Evolutionary conservation across 2,888 invertebrate species (phyloP), one percentile per base, ranked within the genome.

Genomic region (Leptinotarsa juncta): DNA sequence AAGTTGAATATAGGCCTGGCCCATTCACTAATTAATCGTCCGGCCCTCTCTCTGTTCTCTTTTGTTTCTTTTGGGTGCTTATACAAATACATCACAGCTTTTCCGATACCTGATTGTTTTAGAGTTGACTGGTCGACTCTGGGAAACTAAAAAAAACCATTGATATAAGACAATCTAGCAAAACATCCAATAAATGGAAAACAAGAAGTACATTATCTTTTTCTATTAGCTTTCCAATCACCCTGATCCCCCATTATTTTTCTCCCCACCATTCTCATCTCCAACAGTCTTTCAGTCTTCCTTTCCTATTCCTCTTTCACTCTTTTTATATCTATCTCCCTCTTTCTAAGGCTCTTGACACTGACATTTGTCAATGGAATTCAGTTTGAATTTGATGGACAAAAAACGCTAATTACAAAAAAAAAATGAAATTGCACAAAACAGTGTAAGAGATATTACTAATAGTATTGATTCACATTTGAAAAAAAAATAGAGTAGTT

Each of bases 21-120:
- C 99, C 99, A 99, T 89, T 98, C 97, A 78, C 96, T 97, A 81
- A 99, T 98, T 79, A 99, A 91, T 80, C 95, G 93, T 1, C 97
- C 97, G 76, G 98, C 97, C 71, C 94, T 91, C 85, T 95, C 95
- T 85, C 95, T 94, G 89, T 99, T 99, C 74, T 93, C 91, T 88
- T 97, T 97, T 0, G 96, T 96, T 90, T 99, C 99, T 87, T 95
- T 96, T 0, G 99, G 99, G 88, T 99, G 99, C 88, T 99, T 99
- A 89, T 97, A 99, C 70, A 99, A 91, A 89, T 99, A 98, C 99
- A 99, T 99, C 1, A 99, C 97, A 60, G 99, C 99, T 89, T 99
- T 99, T 72, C 99, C 99, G 81, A 99, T 97, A 42, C 98, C 98
- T 10, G 98, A 97, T 86, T 96, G 96, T 87, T 98, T 98, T 81